Evolutionary conservation across 2,113 vertebrate genomes (phyloP), one percentile per base, ranked within the genome.

Genomic region (Fukomys damarensis): DNA sequence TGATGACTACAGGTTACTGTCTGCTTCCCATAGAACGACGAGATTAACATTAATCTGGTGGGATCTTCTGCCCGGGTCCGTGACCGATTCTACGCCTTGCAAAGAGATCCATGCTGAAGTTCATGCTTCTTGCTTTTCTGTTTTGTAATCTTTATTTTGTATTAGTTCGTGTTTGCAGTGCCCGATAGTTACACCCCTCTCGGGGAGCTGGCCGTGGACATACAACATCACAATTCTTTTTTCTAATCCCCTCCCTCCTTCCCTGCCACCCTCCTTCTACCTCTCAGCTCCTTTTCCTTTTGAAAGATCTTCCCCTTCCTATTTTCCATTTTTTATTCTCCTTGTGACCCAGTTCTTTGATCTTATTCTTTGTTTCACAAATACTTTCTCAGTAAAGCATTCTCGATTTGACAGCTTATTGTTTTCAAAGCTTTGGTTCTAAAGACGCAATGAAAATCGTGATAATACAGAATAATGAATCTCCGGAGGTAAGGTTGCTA

Each of bases 291-390:
- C 26, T 17, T 49, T 49, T 43, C 43, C 13, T 77, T 8, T 28
- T 77, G 43, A 77, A 76, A 32, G 43, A 30, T 49, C 43, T 32
- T 32, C 28, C 28, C 74, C 46, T 49, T 30, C 6, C 28, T 49
- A 77, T 49, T 32, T 9, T 30, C 43, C 32, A 49, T 46, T 77
- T 49, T 76, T 28, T 76, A 16, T 17, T 49, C 30, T 74, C 22
- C 26, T 58, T 30, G 20, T 90, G 58, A 49, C 20, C 46, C 7
- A 22, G 4, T 95, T 96, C 28, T 81, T 81, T 90, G 20, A 70
- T 84, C 88, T 93, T 86, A 52, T 22, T 90, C 35, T 63, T 85
- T 59, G 59, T 54, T 46, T 93, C 56, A 72, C 56, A 72, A 89
- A 89, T 80, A 72, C 11, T 24, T 79, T 86, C 56, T 80, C 3